Evolutionary conservation across 2,888 invertebrate genomes (phyloP).

Genomic region (Rhamnusium bicolor): DNA sequence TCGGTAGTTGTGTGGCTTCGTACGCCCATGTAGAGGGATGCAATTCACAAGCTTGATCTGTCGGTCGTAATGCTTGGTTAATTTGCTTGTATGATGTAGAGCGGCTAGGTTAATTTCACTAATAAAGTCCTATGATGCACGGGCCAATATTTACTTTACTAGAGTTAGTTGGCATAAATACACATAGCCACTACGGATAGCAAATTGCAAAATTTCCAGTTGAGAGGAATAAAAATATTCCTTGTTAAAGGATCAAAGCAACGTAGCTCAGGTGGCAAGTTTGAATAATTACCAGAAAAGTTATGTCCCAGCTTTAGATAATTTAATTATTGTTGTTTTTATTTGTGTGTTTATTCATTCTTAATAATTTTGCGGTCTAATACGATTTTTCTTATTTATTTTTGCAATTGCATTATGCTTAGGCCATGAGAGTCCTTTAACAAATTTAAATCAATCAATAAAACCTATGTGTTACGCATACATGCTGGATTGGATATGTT

Average conservation of each 20-base stretch:
- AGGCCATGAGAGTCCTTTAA: too few relatives aligned
- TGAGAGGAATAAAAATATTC: conserved; percentile 67
- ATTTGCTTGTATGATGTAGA: conserved; percentile 59
- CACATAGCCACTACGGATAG: conserved; percentile 51
- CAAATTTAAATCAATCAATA: too few relatives aligned
- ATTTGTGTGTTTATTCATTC: too few relatives aligned
- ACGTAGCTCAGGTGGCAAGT: conserved; percentile 26
- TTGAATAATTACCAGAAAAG: conserved; percentile 17
- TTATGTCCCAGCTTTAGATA: background rate
- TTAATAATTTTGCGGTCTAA: too few relatives aligned
- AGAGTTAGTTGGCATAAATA: conserved; percentile 70
- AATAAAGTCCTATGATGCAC: conserved; percentile 67
- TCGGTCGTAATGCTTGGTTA: conserved; percentile 57
- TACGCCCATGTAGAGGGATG: conserved; percentile 43
- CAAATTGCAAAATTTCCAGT: conserved; percentile 64
- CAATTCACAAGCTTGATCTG: conserved; percentile 52
- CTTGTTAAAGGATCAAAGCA: conserved; percentile 66
- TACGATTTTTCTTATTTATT: too few relatives aligned
- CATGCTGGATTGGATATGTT: too few relatives aligned
- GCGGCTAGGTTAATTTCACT: conserved; percentile 67
- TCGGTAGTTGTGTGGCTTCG: background rate
- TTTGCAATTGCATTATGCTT: too few relatives aligned
- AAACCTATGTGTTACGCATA: too few relatives aligned
- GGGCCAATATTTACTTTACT: conserved; percentile 69
- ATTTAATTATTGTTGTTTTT: background rate